Percentiles rank a stretch among this genome's conserved stretches.
Conservation (phyloP, 2,113 vertebrate species). For the Lepidothrix coronata region DNA sequence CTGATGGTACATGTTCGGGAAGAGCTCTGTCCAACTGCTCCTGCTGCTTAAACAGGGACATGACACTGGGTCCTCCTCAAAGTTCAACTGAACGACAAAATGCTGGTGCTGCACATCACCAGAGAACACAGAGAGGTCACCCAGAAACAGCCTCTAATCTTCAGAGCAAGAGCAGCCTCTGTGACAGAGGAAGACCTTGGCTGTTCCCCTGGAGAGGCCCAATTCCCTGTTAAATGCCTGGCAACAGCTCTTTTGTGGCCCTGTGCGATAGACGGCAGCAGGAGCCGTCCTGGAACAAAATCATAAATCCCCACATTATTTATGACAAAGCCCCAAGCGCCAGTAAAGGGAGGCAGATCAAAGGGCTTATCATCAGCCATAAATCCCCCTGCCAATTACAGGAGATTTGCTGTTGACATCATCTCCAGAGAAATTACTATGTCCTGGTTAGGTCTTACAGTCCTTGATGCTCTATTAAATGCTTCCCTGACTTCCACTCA, state of each 20-base stretch:
- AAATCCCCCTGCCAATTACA: constrained; percentile 36
- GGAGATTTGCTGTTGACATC: constrained; percentile 26
- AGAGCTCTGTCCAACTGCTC: neutral
- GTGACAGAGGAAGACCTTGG: constrained; percentile 16
- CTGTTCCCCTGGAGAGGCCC: neutral
- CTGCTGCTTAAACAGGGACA: neutral
- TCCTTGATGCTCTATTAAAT: neutral
- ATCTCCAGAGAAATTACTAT: constrained; percentile 11
- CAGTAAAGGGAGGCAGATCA: constrained; percentile 39
- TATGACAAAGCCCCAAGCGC: constrained; percentile 4
- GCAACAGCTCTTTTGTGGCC: constrained; percentile 5
- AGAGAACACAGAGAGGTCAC: neutral
- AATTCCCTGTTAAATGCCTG: neutral
- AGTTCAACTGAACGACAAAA: neutral
- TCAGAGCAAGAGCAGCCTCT: neutral
- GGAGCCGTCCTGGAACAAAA: neutral
- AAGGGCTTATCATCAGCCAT: constrained; percentile 15
- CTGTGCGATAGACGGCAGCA: neutral
- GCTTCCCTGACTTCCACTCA: neutral
- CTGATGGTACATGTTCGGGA: neutral
- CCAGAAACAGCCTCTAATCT: neutral
- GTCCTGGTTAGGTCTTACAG: neutral
- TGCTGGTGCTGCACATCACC: neutral
- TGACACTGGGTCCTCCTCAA: neutral
- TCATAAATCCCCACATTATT: constrained; percentile 49